Percentiles rank a stretch among this genome's conserved stretches.
Conservation (phyloP, 2,888 invertebrate genomes). For the Enchytraeus crypticus region DNA sequence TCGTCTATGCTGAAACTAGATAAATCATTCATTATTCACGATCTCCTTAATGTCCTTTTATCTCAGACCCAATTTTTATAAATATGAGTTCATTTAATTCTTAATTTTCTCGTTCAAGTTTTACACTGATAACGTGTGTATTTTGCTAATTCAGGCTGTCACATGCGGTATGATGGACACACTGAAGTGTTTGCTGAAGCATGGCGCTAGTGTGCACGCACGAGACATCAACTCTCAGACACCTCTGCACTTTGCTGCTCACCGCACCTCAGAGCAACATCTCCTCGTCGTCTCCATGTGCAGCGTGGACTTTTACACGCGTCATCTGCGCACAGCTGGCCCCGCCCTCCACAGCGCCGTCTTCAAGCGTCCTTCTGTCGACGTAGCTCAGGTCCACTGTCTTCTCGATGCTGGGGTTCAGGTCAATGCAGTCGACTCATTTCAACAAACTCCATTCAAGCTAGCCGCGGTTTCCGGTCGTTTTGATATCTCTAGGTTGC, state of each 20-base stretch:
- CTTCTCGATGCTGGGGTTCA: constrained; percentile 15
- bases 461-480: constrained; percentile 10
- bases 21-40: too few relatives aligned
- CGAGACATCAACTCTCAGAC: constrained; percentile 11
- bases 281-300: constrained; percentile 11
- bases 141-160: too few relatives aligned
- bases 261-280: constrained; percentile 3
- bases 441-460: constrained; percentile 3
- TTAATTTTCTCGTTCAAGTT: too few relatives aligned
- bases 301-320: constrained; percentile 13
- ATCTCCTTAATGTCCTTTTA: too few relatives aligned
- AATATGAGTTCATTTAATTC: too few relatives aligned
- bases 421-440: constrained; percentile 5
- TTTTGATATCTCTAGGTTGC: constrained; percentile 1
- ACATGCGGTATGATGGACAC: constrained; percentile 10
- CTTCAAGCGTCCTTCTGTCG: neutral
- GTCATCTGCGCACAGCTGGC: constrained; percentile 10
- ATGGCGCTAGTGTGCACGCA: neutral
- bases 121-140: too few relatives aligned
- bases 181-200: constrained; percentile 4
- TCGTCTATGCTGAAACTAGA: too few relatives aligned
- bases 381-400: constrained; percentile 3
- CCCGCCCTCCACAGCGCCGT: constrained; percentile 4
- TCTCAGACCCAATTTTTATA: too few relatives aligned
- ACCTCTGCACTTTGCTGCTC: constrained; percentile 4